Evolutionary conservation across 2,113 vertebrate species (phyloP).

Genomic region (Ceyx cyanopectus): DNA sequence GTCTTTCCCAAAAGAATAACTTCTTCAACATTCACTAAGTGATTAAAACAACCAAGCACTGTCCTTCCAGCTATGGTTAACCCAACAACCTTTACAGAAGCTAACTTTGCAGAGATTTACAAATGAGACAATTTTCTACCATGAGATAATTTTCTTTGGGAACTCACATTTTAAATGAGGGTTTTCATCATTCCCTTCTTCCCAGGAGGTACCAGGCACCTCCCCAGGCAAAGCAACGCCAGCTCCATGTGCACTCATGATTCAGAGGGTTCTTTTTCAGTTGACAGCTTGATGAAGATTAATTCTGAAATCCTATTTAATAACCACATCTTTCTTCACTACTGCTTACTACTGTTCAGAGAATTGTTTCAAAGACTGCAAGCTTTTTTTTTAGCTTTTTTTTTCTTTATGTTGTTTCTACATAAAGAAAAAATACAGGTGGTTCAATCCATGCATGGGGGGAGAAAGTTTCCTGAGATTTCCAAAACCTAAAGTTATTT

Average conservation of each 20-base stretch:
- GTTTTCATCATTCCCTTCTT: neutral
- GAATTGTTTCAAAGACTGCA: neutral
- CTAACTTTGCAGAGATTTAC: neutral
- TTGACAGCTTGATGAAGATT: neutral
- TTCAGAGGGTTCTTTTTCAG: neutral
- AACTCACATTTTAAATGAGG: neutral
- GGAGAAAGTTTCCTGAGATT: neutral
- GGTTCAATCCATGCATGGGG: accelerated
- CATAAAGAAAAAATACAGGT: neutral
- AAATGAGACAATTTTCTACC: neutral
- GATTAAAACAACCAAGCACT: neutral
- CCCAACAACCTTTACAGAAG: neutral
- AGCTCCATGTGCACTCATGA: neutral
- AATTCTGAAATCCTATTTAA: neutral
- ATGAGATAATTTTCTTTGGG: neutral
- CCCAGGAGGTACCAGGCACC: neutral
- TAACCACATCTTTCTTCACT: neutral
- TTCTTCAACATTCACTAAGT: neutral
- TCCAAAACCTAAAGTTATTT: neutral
- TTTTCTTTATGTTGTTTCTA: neutral
- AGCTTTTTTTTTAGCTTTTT: no score
- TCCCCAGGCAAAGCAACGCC: neutral
- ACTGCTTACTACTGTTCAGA: neutral
- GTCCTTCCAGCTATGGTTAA: neutral
- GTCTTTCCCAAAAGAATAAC: neutral